These are phyloP conservation scores for Smithornis capensis DNA, from an alignment of 2,113 vertebrate species.

Conservation along the genomic window DNA sequence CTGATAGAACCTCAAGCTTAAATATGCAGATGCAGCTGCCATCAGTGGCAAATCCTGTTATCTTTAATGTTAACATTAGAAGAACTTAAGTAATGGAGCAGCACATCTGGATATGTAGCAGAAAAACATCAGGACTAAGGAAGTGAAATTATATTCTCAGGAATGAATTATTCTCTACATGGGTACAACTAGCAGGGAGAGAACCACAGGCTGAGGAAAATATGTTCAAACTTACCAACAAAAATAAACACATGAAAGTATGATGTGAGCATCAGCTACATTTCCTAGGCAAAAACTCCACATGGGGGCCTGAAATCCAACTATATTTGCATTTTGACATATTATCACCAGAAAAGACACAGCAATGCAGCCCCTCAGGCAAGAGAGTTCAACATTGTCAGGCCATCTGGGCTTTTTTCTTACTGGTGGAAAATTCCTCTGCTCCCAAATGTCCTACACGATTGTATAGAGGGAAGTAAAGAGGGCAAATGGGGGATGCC, in stretches of 20 bases:
- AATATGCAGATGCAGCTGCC: neutral
- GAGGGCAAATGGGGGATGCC: neutral
- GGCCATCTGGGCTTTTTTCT: conserved; percentile 42
- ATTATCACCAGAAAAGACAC: conserved; percentile 58
- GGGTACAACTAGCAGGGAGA: conserved; percentile 43
- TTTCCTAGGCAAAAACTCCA: conserved; percentile 49
- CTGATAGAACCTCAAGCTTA: neutral
- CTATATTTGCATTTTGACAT: conserved; percentile 59
- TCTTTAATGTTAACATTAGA: neutral
- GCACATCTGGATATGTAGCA: conserved; percentile 17
- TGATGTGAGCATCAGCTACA: conserved; percentile 51
- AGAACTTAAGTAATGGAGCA: neutral
- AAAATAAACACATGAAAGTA: conserved; percentile 56
- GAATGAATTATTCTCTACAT: conserved; percentile 48
- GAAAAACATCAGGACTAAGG: neutral
- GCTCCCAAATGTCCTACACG: conserved; percentile 4
- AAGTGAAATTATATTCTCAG: conserved; percentile 31
- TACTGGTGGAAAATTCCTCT: conserved; percentile 11
- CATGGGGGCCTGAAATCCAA: conserved; percentile 34
- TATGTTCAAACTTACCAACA: conserved; percentile 53
- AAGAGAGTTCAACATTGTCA: conserved; percentile 13
- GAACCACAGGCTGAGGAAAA: conserved; percentile 51
- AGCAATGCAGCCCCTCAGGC: conserved; percentile 18
- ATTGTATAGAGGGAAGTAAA: neutral
- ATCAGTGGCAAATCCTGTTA: neutral